Base-by-base conservation (phyloP, 2,113 vertebrate genomes). In the Hylia prasina region DNA sequence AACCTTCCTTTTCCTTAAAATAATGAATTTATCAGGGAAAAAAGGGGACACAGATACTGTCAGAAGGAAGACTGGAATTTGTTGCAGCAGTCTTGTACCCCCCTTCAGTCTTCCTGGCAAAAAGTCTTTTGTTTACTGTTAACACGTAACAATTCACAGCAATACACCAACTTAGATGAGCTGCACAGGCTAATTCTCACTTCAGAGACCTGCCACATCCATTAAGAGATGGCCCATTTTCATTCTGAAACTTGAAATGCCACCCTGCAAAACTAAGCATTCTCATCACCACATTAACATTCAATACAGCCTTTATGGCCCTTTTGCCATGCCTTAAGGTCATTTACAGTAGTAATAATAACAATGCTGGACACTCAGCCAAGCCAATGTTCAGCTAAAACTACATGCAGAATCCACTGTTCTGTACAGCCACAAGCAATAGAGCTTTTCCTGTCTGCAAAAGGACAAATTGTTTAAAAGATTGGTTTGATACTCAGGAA, bases 171-270 rank as follows among this genome's bases (percentile, higher is more conserved):
- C 33, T 58, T 1, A 51, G 82, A 87, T 39, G 76, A 92, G 51
- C 70, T 57, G 70, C 77, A 90, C n/a, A 76, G 63, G 60, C 56
- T 92, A 87, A 95, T 95, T 90, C 94, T 54, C 91, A 60, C 79
- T 93, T 66, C 87, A 88, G 95, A 96, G 92, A 95, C 73, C 90
- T 95, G 84, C 60, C 90, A 94, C 64, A 94, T 93, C 84, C 78
- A 60, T 94, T 92, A 91, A 87, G 65, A 80, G 86, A 89, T 92
- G 91, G 87, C 24, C 83, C 91, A 77, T 80, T 90, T 89, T 93
- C 93, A 58, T 95, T 93, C 82, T 95, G 45, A 94, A 95, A 81
- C 63, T 35, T 91, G 73, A 93, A 93, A 93, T 89, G 90, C 61
- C 58, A 78, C 0, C 0, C 56, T 78, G 61, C 68, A 92, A 96